Evolutionary conservation across 2,888 invertebrate genomes (phyloP).

Genomic region (Steinernema hermaphroditum): DNA sequence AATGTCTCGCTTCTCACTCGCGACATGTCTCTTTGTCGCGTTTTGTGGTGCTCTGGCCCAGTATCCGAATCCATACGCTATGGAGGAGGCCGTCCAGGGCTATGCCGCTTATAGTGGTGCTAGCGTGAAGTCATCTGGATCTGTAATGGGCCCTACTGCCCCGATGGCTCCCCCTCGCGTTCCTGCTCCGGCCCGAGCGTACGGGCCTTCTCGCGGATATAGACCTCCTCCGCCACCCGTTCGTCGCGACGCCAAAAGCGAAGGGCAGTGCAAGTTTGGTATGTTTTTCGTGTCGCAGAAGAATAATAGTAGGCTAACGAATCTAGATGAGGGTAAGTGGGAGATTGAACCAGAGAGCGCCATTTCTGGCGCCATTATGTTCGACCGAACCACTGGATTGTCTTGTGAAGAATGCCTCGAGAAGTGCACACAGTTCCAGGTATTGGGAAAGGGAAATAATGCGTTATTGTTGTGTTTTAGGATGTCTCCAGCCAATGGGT

Average conservation of each 20-base stretch:
- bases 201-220: conserved; percentile 40
- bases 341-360: conserved; percentile 34
- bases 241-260: conserved; percentile 43
- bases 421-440: conserved; percentile 41
- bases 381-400: conserved; percentile 50
- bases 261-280: conserved; percentile 45
- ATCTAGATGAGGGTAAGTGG: conserved; percentile 8
- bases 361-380: conserved; percentile 52
- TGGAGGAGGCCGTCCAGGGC: conserved; percentile 24
- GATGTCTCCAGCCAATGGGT: conserved; percentile 45
- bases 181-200: conserved; percentile 13
- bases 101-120: conserved; percentile 24
- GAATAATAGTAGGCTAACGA: not conserved
- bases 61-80: conserved; percentile 19
- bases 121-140: conserved; percentile 11
- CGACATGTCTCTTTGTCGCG: conserved; percentile 12
- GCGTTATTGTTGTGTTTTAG: conserved; percentile 32
- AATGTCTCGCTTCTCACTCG: conserved; percentile 7
- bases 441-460: not conserved
- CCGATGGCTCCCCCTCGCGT: conserved; percentile 28
- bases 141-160: conserved; percentile 5
- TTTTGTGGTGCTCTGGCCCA: conserved; percentile 8
- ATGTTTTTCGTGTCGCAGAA: not conserved
- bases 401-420: conserved; percentile 47
- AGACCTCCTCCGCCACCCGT: conserved; percentile 46